phyloP scores from a whole-genome alignment of 2,888 invertebrate species.

The Noctua janthe region DNA sequence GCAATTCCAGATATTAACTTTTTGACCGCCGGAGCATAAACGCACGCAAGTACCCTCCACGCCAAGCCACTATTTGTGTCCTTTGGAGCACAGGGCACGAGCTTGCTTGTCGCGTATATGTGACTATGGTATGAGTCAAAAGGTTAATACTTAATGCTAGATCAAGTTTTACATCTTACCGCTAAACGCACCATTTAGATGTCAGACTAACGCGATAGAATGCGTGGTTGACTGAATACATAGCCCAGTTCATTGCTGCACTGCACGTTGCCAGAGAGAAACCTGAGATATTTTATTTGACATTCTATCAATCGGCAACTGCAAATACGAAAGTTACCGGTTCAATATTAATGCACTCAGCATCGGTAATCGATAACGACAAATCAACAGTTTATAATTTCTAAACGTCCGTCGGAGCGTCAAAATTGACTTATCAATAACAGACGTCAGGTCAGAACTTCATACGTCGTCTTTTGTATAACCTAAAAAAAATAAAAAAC shows the following conservation, averaged over 20 bases:
- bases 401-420: background rate
- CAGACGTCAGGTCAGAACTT: background rate
- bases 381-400: background rate
- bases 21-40: no score
- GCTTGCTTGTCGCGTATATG: no score
- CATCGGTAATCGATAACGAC: background rate
- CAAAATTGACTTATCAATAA: background rate
- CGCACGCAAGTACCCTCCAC: no score
- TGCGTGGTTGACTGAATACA: no score
- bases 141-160: background rate
- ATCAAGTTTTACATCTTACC: background rate
- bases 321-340: no score
- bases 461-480: background rate
- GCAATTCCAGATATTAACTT: no score
- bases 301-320: background rate
- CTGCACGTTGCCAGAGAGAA: background rate
- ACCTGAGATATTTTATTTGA: background rate
- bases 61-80: no score
- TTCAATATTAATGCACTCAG: no score
- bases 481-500: constrained; percentile 10
- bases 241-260: background rate
- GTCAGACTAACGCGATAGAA: background rate
- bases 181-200: background rate
- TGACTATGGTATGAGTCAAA: no score
- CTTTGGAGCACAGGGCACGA: no score